phyloP scores from a whole-genome alignment of 2,797 vertebrate genomes.

The Sternotherus odoratus region DNA sequence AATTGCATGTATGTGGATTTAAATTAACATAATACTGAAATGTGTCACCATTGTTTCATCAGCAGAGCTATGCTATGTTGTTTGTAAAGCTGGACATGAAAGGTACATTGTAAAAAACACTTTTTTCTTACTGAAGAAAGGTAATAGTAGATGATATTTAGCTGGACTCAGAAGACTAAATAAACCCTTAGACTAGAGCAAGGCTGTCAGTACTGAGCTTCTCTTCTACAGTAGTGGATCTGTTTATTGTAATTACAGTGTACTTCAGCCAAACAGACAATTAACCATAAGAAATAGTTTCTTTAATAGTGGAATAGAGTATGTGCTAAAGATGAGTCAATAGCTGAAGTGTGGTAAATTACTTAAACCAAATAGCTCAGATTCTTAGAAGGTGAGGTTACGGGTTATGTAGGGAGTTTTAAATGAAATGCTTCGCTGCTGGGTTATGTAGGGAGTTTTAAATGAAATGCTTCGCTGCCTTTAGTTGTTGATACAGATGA shows the following conservation, averaged over 20 bases:
- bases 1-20: neutral
- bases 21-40: neutral
- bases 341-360: neutral
- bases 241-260: neutral
- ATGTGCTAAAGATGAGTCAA: neutral
- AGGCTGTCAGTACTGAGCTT: neutral
- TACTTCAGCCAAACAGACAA: neutral
- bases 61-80: neutral
- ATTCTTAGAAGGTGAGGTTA: neutral
- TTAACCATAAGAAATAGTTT: neutral
- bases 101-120: neutral
- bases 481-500: neutral
- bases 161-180: neutral
- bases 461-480: neutral
- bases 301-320: neutral
- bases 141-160: neutral
- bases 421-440: neutral
- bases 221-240: neutral
- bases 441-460: neutral
- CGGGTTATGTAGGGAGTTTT: neutral
- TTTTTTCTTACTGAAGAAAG: slow-evolving; percentile 10
- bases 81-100: neutral
- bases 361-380: neutral
- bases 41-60: neutral
- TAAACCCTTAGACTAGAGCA: neutral